Base-by-base conservation (phyloP, 2,797 vertebrate species). In the Naso thynnoides region DNA sequence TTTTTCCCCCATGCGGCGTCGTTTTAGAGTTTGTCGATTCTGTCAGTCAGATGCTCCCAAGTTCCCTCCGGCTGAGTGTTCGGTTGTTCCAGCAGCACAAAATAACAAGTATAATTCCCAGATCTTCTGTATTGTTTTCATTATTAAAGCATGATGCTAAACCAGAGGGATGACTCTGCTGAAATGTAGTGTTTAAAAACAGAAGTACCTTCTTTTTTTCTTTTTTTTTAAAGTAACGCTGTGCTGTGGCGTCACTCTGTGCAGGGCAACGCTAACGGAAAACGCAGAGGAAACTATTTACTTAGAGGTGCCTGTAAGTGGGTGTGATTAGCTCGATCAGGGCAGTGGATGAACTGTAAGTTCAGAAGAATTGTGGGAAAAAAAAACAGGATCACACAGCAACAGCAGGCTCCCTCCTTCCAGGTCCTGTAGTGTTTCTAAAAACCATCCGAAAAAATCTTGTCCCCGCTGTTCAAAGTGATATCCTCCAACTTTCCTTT, bases 151-250 rank as follows among this genome's bases (percentile, higher is more conserved):
- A n/a, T 14, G 23, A 71, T 6, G 41, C 54, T 53, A 49, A 63
- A 73, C 59, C 62, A 49, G 55, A 64, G 23, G 47, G 78, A 33
- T 16, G 50, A 10, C 21, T 59, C 66, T 52, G 58, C 57, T 61
- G 76, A 8, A 36, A 56, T 33, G 84, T 91, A 91, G 90, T 90
- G 89, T 88, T 87, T 86, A 63, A 80, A 84, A 86, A 74, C 57
- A 62, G 0, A 58, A 81, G 87, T 89, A 89, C 90, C 88, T 66
- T 83, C 64, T 23, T n/a, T 48, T 56, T 8, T 16, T 53, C n/a
- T n/a, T 48, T 56, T 8, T 16, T 53, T n/a, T 59, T 47, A 11
- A 19, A 73, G 60, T 52, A 27, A 73, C 5, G 69, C 26, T 48
- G 73, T 74, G 76, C 59, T 36, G 58, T 50, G 61, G 76, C 64